A percentile compares a stretch with the other conserved stretches of the same genome.
Conservation (phyloP, 2,797 vertebrate genomes). For the Malacoctenus gilli region DNA sequence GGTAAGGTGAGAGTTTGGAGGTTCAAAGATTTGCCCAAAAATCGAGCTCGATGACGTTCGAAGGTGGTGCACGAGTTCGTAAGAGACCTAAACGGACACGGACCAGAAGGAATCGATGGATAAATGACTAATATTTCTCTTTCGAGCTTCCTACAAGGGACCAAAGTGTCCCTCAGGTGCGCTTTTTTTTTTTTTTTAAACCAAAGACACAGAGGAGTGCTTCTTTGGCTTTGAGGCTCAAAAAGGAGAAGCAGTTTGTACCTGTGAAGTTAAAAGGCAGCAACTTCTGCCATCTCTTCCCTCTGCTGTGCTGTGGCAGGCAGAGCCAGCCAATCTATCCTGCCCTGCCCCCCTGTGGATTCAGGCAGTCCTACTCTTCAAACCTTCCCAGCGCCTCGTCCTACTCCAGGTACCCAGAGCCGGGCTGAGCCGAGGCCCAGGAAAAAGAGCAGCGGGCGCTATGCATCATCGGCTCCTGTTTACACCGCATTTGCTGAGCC, state of each 20-base stretch:
- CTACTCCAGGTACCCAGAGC: conserved; percentile 95
- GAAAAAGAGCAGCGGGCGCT: conserved; percentile 20
- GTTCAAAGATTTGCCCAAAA: no score
- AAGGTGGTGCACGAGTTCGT: no score
- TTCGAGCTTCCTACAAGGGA: no score
- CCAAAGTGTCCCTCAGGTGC: no score
- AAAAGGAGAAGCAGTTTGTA: neutral
- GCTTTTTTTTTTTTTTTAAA: no score
- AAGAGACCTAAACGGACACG: no score
- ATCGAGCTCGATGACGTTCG: no score
- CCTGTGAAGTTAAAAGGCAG: conserved; percentile 48
- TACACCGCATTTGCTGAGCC: conserved; percentile 47
- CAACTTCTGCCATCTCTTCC: conserved; percentile 59
- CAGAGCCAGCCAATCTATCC: conserved; percentile 97
- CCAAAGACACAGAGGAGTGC: no score
- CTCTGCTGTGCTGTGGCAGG: conserved; percentile 86
- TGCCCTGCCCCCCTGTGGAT: conserved; percentile 93
- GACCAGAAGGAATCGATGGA: no score
- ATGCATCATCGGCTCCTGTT: conserved; percentile 57
- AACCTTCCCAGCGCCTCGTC: conserved; percentile 91
- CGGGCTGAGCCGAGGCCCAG: conserved; percentile 17
- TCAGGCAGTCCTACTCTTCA: conserved; percentile 93
- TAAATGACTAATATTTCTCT: no score
- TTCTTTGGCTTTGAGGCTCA: neutral
- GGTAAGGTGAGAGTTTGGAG: no score